Evolutionary conservation across 2,888 invertebrate species (phyloP), one percentile per base, ranked within the genome.

Genomic region (Pterostichus madidus): DNA sequence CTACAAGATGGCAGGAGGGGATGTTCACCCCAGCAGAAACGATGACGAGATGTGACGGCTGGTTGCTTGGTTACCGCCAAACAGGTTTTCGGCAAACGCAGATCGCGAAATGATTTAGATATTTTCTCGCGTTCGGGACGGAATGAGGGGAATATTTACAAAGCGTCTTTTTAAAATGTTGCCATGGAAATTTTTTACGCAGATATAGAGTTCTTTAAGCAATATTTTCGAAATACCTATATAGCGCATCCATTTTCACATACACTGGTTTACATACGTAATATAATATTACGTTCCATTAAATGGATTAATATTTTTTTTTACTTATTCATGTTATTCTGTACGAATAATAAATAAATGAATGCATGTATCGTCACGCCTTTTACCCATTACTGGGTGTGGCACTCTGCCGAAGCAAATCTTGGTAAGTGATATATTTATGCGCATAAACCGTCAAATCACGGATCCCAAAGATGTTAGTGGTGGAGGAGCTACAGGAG

Each of bases 1-100:
- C 39, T 39, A 24, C 75, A 75, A 75, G 75, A 75, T 75, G 75
- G 75, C 52, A 49, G 31, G 52, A 10, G 75, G 75, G 75, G 32
- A 32, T 10, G 64, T 64, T 52, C 11, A 15, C 75, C 32, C 52
- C 31, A 75, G 75, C 52, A 52, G 77, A 77, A 77, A 77, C 39
- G 77, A 77, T 77, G 77, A 56, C 77, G 77, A 39, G 77, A 77
- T 77, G 77, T 77, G 77, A 56, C 77, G 56, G 79, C 64, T 61
- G 56, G 78, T 78, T 78, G 78, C 78, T 44, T 61, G 61, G 78
- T 78, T 78, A 78, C 78, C 75, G 52, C 52, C 73, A 73, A 73
- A 73, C 73, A 73, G 49, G 73, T 73, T 73, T 24, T 73, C 31
- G 73, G 73, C 15, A 73, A 73, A 73, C 73, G 73, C 49, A 49